A percentile compares a stretch with the other conserved stretches of the same genome.
phyloP scores from a whole-genome alignment of 2,113 vertebrate genomes.

The Oxygymnocypris stewartii region DNA sequence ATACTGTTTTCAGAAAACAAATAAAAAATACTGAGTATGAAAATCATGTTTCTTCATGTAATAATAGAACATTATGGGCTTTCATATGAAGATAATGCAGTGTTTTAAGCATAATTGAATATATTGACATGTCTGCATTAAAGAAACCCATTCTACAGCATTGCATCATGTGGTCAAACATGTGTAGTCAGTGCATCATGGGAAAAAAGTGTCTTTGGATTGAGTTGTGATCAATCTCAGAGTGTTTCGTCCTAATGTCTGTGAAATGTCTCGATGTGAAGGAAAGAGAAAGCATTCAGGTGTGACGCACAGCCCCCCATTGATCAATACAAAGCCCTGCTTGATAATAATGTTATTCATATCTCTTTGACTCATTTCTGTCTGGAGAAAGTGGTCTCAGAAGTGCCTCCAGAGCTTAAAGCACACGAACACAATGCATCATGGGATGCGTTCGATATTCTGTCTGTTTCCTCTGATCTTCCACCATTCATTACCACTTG shows the following conservation, averaged over 20 bases:
- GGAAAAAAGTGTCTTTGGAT: not conserved
- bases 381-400: not conserved
- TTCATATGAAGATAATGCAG: not conserved
- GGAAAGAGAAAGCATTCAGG: not conserved
- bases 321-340: not conserved
- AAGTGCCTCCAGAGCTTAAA: not conserved
- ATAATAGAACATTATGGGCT: not conserved
- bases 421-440: not conserved
- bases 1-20: too few relatives aligned
- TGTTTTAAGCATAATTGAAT: not conserved
- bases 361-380: not conserved
- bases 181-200: not conserved
- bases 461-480: not conserved
- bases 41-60: not conserved
- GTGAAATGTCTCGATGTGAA: not conserved
- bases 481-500: not conserved
- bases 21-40: too few relatives aligned
- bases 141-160: not conserved
- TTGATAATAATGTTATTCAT: not conserved
- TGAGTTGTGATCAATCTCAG: not conserved
- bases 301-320: not conserved
- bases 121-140: not conserved
- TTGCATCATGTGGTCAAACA: not conserved
- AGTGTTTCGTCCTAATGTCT: not conserved
- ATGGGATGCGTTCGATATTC: not conserved